A percentile compares a stretch with the other conserved stretches of the same genome.
Conservation (phyloP, 2,113 vertebrate genomes). For the Lepidothrix coronata region DNA sequence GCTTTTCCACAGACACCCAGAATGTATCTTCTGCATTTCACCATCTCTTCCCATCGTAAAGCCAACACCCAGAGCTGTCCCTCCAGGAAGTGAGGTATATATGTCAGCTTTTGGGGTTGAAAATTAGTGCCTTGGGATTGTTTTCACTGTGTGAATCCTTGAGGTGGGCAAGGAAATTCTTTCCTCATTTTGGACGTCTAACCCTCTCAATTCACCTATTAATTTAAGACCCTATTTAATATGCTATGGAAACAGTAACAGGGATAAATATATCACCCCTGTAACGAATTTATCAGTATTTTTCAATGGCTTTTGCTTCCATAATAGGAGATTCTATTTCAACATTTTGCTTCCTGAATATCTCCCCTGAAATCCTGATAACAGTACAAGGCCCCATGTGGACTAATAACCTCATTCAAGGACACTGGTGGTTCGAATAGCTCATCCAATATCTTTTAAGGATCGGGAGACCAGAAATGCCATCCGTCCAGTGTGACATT, state of each 20-base stretch:
- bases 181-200: neutral
- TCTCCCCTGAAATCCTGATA: neutral
- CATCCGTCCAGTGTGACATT: constrained; percentile 36
- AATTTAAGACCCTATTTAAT: neutral
- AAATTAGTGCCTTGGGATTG: neutral
- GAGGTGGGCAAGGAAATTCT: neutral
- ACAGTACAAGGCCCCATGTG: neutral
- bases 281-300: neutral
- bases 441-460: neutral
- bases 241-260: neutral
- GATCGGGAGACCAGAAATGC: neutral
- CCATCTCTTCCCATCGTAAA: neutral
- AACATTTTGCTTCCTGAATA: neutral
- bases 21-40: neutral
- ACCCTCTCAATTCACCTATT: neutral
- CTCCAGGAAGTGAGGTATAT: neutral
- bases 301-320: neutral
- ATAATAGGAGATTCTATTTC: neutral
- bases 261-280: neutral
- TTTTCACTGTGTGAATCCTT: neutral
- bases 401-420: constrained; percentile 4
- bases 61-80: neutral
- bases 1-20: neutral
- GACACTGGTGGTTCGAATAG: constrained; percentile 8
- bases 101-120: neutral